Evolutionary conservation across 64 coral and sea anemone species (phyloP).

Genomic region (Acropora tenuis): DNA sequence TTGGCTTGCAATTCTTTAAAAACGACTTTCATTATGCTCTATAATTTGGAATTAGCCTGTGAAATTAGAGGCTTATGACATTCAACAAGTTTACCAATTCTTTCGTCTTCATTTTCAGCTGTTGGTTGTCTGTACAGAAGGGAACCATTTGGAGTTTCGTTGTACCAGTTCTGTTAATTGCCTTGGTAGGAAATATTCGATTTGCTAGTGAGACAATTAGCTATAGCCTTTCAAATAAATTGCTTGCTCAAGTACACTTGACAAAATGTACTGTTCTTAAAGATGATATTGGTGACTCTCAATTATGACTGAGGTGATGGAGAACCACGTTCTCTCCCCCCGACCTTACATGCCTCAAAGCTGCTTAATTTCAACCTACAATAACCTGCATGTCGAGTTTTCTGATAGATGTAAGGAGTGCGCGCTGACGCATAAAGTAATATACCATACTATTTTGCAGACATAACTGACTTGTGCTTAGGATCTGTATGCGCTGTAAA

Average conservation of each 20-base stretch:
- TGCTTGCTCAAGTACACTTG: neutral
- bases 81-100: neutral
- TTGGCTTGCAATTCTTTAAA: neutral
- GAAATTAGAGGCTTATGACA: too few relatives aligned
- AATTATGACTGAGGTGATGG: too few relatives aligned
- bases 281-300: too few relatives aligned
- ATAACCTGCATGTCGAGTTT: too few relatives aligned
- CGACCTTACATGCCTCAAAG: too few relatives aligned
- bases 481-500: too few relatives aligned
- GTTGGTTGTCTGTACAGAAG: slow-evolving; percentile 88
- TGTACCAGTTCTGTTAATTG: slow-evolving; percentile 78
- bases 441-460: too few relatives aligned
- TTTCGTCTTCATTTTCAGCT: slow-evolving; percentile 46
- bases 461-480: too few relatives aligned
- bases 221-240: neutral
- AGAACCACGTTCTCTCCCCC: too few relatives aligned
- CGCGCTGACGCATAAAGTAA: neutral
- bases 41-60: neutral
- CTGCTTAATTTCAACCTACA: too few relatives aligned
- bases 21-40: too few relatives aligned
- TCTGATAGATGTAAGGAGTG: neutral
- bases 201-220: neutral
- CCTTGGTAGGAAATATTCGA: slow-evolving; percentile 42
- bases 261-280: too few relatives aligned
- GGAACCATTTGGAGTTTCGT: slow-evolving; percentile 94